Evolutionary conservation across 2,113 vertebrate genomes (phyloP).

Genomic region (Seriola aureovittata): DNA sequence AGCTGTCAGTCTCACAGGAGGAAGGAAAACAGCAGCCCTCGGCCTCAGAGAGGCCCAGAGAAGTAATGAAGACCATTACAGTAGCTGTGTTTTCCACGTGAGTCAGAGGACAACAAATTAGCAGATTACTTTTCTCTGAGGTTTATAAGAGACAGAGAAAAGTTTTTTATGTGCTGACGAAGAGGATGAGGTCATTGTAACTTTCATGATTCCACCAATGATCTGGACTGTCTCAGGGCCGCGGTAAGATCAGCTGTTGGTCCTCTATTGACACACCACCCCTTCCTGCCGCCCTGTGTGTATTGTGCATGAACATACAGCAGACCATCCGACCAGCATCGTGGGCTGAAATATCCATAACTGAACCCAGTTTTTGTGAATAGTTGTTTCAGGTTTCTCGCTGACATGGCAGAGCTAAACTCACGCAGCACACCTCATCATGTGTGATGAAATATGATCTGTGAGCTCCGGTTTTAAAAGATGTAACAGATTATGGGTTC

Average conservation of each 20-base stretch:
- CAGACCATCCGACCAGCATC: too few relatives aligned
- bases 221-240: neutral
- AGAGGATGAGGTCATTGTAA: constrained; percentile 14
- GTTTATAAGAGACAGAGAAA: neutral
- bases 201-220: neutral
- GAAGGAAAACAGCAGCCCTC: constrained; percentile 62
- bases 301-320: too few relatives aligned
- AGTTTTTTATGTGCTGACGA: neutral
- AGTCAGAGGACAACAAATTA: neutral
- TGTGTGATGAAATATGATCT: too few relatives aligned
- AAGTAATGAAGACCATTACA: constrained; percentile 17
- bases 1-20: constrained; percentile 59
- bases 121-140: neutral
- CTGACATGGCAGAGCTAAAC: too few relatives aligned
- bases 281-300: neutral
- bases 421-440: too few relatives aligned
- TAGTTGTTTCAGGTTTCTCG: too few relatives aligned
- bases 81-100: constrained; percentile 3
- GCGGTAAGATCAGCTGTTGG: neutral
- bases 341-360: too few relatives aligned
- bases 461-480: too few relatives aligned
- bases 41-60: constrained; percentile 6
- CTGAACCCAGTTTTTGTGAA: too few relatives aligned
- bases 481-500: too few relatives aligned
- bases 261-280: neutral